Percentiles rank a stretch among this genome's conserved stretches.
phyloP scores from a whole-genome alignment of 37 sponge, comb jelly and placozoan species.

The Amphimedon queenslandica region DNA sequence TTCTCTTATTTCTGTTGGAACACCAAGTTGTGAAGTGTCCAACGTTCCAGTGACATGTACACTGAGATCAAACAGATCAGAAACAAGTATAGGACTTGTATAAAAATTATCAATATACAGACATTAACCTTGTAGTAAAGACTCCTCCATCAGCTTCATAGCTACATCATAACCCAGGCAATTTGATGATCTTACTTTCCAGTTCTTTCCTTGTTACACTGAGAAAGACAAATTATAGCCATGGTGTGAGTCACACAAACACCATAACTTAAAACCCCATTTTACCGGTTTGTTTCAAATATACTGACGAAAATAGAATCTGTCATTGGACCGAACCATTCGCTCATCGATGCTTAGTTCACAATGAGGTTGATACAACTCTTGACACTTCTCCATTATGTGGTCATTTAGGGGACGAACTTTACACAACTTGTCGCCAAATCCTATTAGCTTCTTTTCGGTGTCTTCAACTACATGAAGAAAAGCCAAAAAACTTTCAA shows the following conservation, averaged over 20 bases:
- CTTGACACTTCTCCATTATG: neutral
- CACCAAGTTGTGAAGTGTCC: neutral
- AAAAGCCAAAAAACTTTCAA: neutral
- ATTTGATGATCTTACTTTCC: neutral
- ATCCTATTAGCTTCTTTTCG: neutral
- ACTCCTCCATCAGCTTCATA: neutral
- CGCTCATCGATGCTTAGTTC: neutral
- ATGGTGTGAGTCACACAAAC: constrained; percentile 1
- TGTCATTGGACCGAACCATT: neutral
- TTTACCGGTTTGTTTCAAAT: constrained; percentile 49
- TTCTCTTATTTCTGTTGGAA: constrained; percentile 10
- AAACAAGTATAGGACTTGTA: constrained; percentile 11
- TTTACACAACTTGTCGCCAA: constrained; percentile 2
- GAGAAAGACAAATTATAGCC: constrained; percentile 33
- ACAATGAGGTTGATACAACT: neutral
- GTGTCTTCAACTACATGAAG: neutral
- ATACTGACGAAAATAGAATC: constrained; percentile 22
- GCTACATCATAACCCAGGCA: constrained; percentile 39
- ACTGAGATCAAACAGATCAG: neutral
- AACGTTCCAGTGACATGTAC: constrained; percentile 33
- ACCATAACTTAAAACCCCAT: constrained; percentile 55
- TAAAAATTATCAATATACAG: constrained; percentile 50
- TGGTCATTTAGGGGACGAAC: neutral
- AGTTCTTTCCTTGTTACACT: constrained; percentile 36
- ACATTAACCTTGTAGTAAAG: constrained; percentile 37